Conservation (phyloP, 2,888 invertebrate genomes). For the Mesorhabditis sp. region DNA sequence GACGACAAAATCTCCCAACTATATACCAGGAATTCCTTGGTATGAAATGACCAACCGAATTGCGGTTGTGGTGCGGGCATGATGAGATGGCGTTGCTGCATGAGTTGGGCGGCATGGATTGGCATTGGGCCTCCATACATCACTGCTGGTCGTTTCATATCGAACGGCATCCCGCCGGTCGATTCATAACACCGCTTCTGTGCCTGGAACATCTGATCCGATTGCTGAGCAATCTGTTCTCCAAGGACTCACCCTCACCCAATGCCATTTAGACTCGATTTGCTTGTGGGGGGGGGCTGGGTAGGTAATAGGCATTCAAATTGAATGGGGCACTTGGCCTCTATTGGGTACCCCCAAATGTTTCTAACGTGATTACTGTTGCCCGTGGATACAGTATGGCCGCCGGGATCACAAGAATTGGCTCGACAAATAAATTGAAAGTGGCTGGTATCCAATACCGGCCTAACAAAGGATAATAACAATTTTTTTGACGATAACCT, state of each 20-base stretch:
- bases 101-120: conserved; percentile 5
- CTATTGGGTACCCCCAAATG: not conserved
- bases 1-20: no score
- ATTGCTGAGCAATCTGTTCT: not conserved
- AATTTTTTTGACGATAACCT: no score
- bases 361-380: conserved; percentile 2
- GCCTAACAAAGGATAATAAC: no score
- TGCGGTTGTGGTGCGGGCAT: conserved; percentile 3
- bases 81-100: conserved; percentile 1
- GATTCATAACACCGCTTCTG: conserved; percentile 37
- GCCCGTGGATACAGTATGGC: conserved; percentile 6
- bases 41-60: not conserved
- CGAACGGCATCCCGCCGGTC: conserved; percentile 28
- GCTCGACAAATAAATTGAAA: no score
- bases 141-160: conserved; percentile 34
- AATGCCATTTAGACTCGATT: no score
- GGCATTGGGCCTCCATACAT: conserved; percentile 19
- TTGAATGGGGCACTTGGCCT: not conserved
- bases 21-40: no score
- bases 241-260: no score
- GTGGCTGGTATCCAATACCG: no score
- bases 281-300: no score
- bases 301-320: not conserved
- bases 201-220: conserved; percentile 17
- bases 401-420: no score